Evolutionary conservation across 2,888 invertebrate genomes (phyloP).

Genomic region (Loripinus fragilis): DNA sequence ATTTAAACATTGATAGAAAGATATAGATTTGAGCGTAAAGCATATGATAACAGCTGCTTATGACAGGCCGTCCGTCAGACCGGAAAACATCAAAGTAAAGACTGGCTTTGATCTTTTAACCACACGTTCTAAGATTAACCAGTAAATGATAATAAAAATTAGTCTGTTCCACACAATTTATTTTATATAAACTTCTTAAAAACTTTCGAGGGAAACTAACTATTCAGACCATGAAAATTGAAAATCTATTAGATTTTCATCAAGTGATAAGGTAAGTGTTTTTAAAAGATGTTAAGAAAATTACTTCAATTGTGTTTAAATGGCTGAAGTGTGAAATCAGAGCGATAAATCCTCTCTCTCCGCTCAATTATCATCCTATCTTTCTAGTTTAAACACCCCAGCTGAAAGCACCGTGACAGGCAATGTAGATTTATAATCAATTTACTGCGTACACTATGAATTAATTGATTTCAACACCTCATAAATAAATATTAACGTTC

Average conservation of each 20-base stretch:
- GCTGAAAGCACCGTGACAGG: constrained; percentile 42
- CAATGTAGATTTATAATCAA: constrained; percentile 54
- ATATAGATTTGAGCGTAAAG: constrained; percentile 17
- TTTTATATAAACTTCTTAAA: constrained; percentile 46
- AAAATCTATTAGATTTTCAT: constrained; percentile 55
- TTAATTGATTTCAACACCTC: constrained; percentile 52
- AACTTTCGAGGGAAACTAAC: constrained; percentile 57
- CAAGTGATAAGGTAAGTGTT: constrained; percentile 42
- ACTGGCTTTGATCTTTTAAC: constrained; percentile 3
- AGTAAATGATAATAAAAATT: constrained; percentile 27
- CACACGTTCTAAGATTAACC: constrained; percentile 9
- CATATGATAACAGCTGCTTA: constrained; percentile 8
- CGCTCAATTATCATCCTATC: constrained; percentile 39
- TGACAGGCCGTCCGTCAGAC: constrained; percentile 3
- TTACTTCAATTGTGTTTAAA: constrained; percentile 13
- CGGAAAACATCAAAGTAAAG: constrained; percentile 3
- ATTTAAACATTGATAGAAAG: constrained; percentile 11
- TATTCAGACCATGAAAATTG: constrained; percentile 57
- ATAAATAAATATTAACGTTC: constrained; percentile 40
- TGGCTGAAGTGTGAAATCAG: constrained; percentile 3
- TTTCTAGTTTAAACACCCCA: constrained; percentile 32
- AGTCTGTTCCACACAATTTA: constrained; percentile 54
- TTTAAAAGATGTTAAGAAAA: constrained; percentile 7
- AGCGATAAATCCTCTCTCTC: constrained; percentile 32
- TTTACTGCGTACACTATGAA: constrained; percentile 48